Percentiles rank a stretch among this genome's conserved stretches.
phyloP scores from a whole-genome alignment of 2,888 invertebrate species.

The Drosophila nr. perissopoda region DNA sequence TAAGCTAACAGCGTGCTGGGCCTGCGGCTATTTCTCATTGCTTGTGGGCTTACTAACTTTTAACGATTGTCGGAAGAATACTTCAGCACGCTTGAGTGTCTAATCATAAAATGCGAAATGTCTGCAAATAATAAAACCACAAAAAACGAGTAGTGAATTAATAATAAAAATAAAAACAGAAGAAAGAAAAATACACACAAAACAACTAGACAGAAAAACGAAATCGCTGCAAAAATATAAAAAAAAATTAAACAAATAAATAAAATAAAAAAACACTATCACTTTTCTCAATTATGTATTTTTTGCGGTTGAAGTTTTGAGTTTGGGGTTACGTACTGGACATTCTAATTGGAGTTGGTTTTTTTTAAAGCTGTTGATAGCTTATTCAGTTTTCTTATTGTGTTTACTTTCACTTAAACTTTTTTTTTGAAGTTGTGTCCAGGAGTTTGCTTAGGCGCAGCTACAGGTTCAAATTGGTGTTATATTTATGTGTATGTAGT shows the following conservation, averaged over 20 bases:
- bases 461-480: neutral
- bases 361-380: conserved; percentile 54
- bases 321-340: conserved; percentile 39
- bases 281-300: conserved; percentile 75
- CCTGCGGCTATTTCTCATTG: conserved; percentile 23
- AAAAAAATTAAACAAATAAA: conserved; percentile 37
- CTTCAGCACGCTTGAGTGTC: conserved; percentile 71
- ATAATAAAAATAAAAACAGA: conserved; percentile 21
- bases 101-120: conserved; percentile 71
- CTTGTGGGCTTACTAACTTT: conserved; percentile 49
- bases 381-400: conserved; percentile 50
- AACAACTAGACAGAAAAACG: conserved; percentile 54
- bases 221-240: conserved; percentile 55
- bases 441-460: conserved; percentile 13
- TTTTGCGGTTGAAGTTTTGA: conserved; percentile 25
- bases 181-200: conserved; percentile 7
- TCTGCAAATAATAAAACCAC: conserved; percentile 72
- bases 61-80: conserved; percentile 74
- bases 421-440: conserved; percentile 1
- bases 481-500: neutral
- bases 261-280: conserved; percentile 69
- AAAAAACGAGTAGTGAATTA: conserved; percentile 31
- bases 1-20: conserved; percentile 34
- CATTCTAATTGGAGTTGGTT: conserved; percentile 68
- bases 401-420: conserved; percentile 59